These are phyloP conservation scores for Acrobasis suavella DNA, from an alignment of 2,888 invertebrate genomes.

Conservation along the genomic window DNA sequence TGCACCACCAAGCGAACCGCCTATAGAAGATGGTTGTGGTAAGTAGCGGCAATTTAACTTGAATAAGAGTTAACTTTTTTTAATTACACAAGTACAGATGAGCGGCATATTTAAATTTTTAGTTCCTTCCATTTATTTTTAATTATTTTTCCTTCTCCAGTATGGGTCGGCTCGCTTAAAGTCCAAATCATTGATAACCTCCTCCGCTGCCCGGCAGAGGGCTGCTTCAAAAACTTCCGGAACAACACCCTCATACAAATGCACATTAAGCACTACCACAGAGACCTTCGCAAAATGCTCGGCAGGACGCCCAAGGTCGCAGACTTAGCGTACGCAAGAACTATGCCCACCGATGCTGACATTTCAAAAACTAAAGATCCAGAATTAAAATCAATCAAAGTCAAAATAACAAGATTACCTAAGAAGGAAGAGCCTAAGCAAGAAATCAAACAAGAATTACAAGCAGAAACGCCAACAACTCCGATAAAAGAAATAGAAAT, in stretches of 20 bases:
- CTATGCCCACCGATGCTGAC: slow-evolving; percentile 56
- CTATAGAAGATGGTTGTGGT: slow-evolving; percentile 71
- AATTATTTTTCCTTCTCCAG: slow-evolving; percentile 47
- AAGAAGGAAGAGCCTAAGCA: slow-evolving; percentile 54
- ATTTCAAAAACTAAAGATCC: slow-evolving; percentile 34
- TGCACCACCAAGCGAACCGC: slow-evolving; percentile 33
- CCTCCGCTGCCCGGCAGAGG: slow-evolving; percentile 89
- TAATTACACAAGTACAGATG: not conserved
- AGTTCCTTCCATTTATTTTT: not conserved
- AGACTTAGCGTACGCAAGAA: slow-evolving; percentile 91
- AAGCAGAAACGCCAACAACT: slow-evolving; percentile 35
- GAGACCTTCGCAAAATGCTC: slow-evolving; percentile 87
- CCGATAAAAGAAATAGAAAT: slow-evolving; percentile 35
- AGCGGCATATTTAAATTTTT: not conserved
- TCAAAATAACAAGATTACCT: slow-evolving; percentile 60
- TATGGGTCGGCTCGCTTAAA: slow-evolving; percentile 82
- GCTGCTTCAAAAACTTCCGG: slow-evolving; percentile 94
- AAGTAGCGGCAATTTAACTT: slow-evolving; percentile 29
- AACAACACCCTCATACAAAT: slow-evolving; percentile 95
- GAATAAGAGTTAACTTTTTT: too few species aligned
- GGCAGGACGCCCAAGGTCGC: slow-evolving; percentile 93
- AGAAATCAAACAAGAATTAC: slow-evolving; percentile 35
- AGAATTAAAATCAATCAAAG: slow-evolving; percentile 58
- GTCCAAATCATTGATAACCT: slow-evolving; percentile 87
- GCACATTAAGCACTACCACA: slow-evolving; percentile 97